Evolutionary conservation across 2,113 vertebrate genomes (phyloP).

Genomic region (Chlamydotis undulata): DNA sequence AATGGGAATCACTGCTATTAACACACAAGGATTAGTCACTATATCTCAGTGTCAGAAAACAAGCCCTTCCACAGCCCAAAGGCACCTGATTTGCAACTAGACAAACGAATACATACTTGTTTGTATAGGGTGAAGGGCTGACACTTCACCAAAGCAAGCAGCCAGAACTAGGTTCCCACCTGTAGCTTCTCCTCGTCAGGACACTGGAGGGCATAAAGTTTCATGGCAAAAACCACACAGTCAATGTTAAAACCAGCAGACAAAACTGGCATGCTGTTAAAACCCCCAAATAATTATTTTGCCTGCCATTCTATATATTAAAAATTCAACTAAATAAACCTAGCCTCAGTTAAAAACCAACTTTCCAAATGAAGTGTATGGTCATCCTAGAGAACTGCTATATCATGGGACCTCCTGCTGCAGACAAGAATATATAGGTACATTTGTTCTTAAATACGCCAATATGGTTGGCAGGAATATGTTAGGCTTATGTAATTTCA

Average conservation of each 20-base stretch:
- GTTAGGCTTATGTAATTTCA: constrained; percentile 71
- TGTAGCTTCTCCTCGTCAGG: constrained; percentile 36
- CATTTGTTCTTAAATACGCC: constrained; percentile 50
- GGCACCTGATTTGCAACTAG: constrained; percentile 52
- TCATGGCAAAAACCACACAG: constrained; percentile 46
- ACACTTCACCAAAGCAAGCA: constrained; percentile 28
- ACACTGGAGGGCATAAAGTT: constrained; percentile 46
- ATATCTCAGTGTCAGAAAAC: constrained; percentile 31
- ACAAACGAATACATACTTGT: constrained; percentile 31
- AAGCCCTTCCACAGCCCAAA: constrained; percentile 56
- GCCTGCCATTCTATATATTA: constrained; percentile 36
- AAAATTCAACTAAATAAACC: constrained; percentile 26
- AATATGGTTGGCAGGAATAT: constrained; percentile 62
- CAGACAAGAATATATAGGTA: constrained; percentile 61
- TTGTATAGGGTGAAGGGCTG: constrained; percentile 41
- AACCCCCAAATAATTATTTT: not conserved
- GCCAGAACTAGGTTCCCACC: constrained; percentile 30
- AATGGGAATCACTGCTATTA: constrained; percentile 30
- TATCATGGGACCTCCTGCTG: constrained; percentile 71
- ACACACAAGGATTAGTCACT: constrained; percentile 44
- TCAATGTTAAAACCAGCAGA: not conserved
- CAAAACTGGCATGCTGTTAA: constrained; percentile 32
- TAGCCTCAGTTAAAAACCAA: constrained; percentile 57
- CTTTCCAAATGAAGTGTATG: constrained; percentile 40
- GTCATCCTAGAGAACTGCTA: constrained; percentile 54